Percentiles rank a stretch among this genome's conserved stretches.
Evolutionary conservation across 2,888 invertebrate genomes (phyloP).

Genomic region (Scotopteryx bipunctaria): DNA sequence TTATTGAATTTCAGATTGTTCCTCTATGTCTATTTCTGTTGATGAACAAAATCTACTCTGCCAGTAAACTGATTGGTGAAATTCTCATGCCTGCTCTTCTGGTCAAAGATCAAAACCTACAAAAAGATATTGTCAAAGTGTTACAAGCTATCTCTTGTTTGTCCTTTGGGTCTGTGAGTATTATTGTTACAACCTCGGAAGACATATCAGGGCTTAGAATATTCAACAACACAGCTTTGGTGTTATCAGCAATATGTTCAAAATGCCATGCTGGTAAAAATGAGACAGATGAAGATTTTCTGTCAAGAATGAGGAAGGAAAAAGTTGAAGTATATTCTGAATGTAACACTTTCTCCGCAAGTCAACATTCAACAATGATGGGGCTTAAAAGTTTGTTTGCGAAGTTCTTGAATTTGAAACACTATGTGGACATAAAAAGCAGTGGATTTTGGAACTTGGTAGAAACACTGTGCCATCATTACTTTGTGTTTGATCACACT

Average conservation of each 20-base stretch:
- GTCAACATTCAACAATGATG: conserved; percentile 48
- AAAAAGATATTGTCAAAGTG: conserved; percentile 50
- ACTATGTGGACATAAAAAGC: conserved; percentile 54
- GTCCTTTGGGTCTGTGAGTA: conserved; percentile 54
- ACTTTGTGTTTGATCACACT: conserved; percentile 64
- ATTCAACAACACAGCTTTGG: conserved; percentile 48
- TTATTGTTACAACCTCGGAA: conserved; percentile 43
- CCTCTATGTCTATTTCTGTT: conserved; percentile 61
- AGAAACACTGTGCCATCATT: conserved; percentile 61
- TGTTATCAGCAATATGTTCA: conserved; percentile 57
- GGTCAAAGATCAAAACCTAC: conserved; percentile 57
- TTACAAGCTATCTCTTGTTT: conserved; percentile 65
- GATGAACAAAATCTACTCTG: conserved; percentile 57
- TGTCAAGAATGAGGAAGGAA: conserved; percentile 38
- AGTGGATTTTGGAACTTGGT: conserved; percentile 61
- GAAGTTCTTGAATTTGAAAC: conserved; percentile 67
- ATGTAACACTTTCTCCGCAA: conserved; percentile 42
- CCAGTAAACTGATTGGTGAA: conserved; percentile 70
- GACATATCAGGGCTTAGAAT: conserved; percentile 52
- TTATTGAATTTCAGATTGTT: conserved; percentile 61
- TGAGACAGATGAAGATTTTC: conserved; percentile 32
- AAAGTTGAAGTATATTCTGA: conserved; percentile 49
- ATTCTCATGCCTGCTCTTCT: conserved; percentile 69
- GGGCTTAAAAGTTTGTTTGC: conserved; percentile 58
- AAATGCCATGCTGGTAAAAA: conserved; percentile 57